Percentiles rank a stretch among this genome's conserved stretches.
These are phyloP conservation scores for Herminia tarsipennalis DNA, from an alignment of 2,888 invertebrate species.

Conservation along the genomic window DNA sequence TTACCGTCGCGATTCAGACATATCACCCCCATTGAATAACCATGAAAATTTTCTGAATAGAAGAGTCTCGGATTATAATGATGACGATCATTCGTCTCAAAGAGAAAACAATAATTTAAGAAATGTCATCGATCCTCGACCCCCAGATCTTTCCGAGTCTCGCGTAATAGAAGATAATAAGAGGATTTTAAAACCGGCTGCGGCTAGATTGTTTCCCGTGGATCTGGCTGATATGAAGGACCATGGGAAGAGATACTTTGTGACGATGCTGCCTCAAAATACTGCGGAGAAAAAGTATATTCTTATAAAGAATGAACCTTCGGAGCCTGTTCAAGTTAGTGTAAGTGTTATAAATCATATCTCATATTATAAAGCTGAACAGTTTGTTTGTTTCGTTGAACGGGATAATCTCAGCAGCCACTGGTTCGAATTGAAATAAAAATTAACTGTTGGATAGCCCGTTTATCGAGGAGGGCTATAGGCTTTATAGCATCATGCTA, in stretches of 20 bases:
- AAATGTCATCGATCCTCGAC: conserved; percentile 58
- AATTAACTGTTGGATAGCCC: too few species aligned
- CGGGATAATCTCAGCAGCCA: too few species aligned
- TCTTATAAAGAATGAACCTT: conserved; percentile 87
- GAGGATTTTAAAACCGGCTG: conserved; percentile 76
- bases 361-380: too few species aligned
- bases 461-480: too few species aligned
- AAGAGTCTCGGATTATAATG: conserved; percentile 76
- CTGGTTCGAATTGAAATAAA: too few species aligned
- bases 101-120: conserved; percentile 59
- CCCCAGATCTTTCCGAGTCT: conserved; percentile 68
- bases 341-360: background rate
- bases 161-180: conserved; percentile 66
- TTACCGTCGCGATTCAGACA: conserved; percentile 63
- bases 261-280: conserved; percentile 69
- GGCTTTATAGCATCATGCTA: too few species aligned
- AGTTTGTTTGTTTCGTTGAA: too few species aligned
- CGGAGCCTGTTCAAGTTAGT: conserved; percentile 77
- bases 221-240: conserved; percentile 71
- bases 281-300: conserved; percentile 87
- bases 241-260: conserved; percentile 70
- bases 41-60: conserved; percentile 73
- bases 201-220: conserved; percentile 71
- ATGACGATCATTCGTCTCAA: conserved; percentile 68
- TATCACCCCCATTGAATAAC: conserved; percentile 65